These are phyloP conservation scores for Streptopelia turtur DNA, from an alignment of 2,797 vertebrate species.

Conservation along the genomic window DNA sequence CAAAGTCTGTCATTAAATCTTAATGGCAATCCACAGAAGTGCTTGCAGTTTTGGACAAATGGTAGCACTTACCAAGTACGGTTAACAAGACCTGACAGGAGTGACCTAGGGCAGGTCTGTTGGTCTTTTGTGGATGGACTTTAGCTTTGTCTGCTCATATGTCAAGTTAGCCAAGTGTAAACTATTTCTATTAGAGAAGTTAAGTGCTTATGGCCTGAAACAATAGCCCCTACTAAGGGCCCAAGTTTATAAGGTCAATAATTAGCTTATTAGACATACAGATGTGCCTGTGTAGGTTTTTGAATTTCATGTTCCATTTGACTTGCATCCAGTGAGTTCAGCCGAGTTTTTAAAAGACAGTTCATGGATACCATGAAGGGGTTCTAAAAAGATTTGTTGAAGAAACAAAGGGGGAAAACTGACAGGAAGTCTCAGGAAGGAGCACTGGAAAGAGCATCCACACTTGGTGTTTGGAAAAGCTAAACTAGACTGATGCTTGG, in stretches of 20 bases:
- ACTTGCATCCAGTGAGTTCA: not conserved
- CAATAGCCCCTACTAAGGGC: not conserved
- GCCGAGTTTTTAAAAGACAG: not conserved
- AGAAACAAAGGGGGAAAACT: not conserved
- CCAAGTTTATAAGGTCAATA: not conserved
- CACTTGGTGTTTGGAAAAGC: not conserved
- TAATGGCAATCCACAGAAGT: not conserved
- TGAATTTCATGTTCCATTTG: not conserved
- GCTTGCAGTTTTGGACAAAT: conserved; percentile 13
- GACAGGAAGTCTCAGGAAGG: not conserved
- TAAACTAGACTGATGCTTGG: not conserved
- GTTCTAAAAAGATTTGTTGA: not conserved
- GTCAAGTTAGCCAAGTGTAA: not conserved
- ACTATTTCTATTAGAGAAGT: not conserved
- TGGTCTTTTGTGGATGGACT: not conserved
- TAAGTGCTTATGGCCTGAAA: not conserved
- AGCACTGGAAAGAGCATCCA: not conserved
- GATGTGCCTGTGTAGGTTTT: not conserved
- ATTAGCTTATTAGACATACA: not conserved
- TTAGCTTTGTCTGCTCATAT: not conserved
- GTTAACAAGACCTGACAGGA: not conserved
- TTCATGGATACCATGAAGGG: not conserved
- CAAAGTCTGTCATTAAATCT: conserved; percentile 7
- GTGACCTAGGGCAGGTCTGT: not conserved
- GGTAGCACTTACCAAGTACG: not conserved